Evolutionary conservation across 2,113 vertebrate species (phyloP).

Genomic region (Colistium nudipinnis): DNA sequence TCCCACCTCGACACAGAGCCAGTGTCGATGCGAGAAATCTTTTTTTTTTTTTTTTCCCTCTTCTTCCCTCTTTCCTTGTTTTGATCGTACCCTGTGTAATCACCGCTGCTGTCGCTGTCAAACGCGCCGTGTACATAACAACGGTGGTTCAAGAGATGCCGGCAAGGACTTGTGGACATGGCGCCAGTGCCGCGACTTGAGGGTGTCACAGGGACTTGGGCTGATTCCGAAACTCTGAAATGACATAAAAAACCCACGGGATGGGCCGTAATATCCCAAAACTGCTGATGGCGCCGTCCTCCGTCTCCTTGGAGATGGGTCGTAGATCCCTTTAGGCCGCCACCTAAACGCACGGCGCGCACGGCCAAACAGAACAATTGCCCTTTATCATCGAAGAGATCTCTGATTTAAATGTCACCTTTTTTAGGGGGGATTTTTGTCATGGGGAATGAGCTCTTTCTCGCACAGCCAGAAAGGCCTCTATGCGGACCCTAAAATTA

Average conservation of each 20-base stretch:
- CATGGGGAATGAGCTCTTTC: constrained; percentile 14
- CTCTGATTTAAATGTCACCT: constrained; percentile 51
- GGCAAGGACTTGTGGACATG: constrained; percentile 33
- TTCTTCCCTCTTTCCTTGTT: constrained; percentile 52
- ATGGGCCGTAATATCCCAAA: constrained; percentile 63
- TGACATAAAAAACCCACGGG: constrained; percentile 54
- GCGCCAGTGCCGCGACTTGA: constrained; percentile 15
- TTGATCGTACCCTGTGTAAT: constrained; percentile 56
- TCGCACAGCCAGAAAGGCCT: constrained; percentile 25
- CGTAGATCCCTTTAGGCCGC: constrained; percentile 63
- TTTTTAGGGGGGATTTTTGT: constrained; percentile 33
- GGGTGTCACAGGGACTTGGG: constrained; percentile 24
- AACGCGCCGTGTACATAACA: constrained; percentile 42
- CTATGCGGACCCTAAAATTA: constrained; percentile 45
- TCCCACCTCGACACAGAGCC: constrained; percentile 35
- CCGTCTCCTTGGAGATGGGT: constrained; percentile 46
- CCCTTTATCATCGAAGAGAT: constrained; percentile 62
- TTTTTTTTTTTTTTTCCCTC: constrained; percentile 7
- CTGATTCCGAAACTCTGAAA: constrained; percentile 44
- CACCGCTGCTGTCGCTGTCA: constrained; percentile 45
- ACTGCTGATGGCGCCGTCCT: constrained; percentile 63
- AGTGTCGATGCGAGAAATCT: constrained; percentile 43
- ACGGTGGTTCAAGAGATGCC: constrained; percentile 27
- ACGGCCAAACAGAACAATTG: constrained; percentile 47
- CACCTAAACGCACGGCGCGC: constrained; percentile 50